phyloP scores from a whole-genome alignment of 2,113 vertebrate genomes.

The Ursus arctos region DNA sequence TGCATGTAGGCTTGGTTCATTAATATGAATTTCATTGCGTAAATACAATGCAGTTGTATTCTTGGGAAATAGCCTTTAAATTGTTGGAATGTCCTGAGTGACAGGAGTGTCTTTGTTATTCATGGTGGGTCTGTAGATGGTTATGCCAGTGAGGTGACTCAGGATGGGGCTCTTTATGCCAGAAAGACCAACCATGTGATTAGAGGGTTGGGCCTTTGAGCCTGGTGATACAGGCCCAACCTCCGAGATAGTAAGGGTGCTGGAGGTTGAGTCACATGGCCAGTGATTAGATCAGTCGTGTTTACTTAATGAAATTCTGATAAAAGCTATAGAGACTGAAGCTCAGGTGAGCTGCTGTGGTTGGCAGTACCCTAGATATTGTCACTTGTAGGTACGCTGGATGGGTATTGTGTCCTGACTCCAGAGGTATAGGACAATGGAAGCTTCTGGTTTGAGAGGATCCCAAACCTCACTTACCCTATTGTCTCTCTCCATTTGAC shows the following conservation, averaged over 20 bases:
- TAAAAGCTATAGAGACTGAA: not conserved
- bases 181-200: not conserved
- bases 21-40: not conserved
- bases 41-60: not conserved
- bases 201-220: not conserved
- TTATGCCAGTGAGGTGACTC: not conserved
- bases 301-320: not conserved
- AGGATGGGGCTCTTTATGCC: not conserved
- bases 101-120: not conserved
- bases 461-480: not conserved
- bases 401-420: not conserved
- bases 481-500: not conserved
- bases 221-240: not conserved
- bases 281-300: not conserved
- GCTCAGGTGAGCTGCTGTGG: not conserved
- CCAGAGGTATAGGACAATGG: not conserved
- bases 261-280: not conserved
- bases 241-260: not conserved
- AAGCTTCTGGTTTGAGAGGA: not conserved
- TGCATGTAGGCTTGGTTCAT: not conserved
- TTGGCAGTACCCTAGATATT: not conserved
- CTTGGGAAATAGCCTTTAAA: not conserved
- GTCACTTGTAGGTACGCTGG: not conserved
- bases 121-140: not conserved
- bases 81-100: not conserved